Base-by-base conservation (phyloP, 1,140 invertebrate species). In the Halyomorpha halys region DNA sequence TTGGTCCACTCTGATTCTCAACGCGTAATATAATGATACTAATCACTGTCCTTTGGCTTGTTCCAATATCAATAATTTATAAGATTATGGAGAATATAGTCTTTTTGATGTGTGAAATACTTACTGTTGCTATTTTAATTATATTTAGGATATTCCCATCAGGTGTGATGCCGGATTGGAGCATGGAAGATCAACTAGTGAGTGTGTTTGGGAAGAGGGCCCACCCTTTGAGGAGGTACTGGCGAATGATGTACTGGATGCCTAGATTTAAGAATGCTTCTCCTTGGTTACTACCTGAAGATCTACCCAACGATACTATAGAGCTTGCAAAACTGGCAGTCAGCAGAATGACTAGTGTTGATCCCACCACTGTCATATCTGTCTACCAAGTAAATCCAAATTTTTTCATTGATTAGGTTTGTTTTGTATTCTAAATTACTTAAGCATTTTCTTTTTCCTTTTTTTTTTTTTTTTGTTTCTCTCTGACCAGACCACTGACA, bases 161-260 rank as follows among this genome's bases (percentile, higher is more conserved):
- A 90, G 89, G 83, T 61, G 89, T 98, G 4, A 89, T 94, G 65
- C 94, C 94, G 0, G 95, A 98, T 74, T 76, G 80, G 56, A 92
- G 98, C 75, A 83, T 92, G 74, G 85, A 94, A 70, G 76, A 82
- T 63, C 86, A 95, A 70, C 73, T 98, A 0, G 67, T 86, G 11
- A 88, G 87, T 71, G 83, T 86, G 47, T 99, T 98, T 79, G 94
- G 95, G 0, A 76, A 79, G 63, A 77, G 84, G 70, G 85, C 85
- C 14, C 82, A 84, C 72, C 89, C 90, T 0, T 73, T 92, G 15
- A 77, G 89, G 65, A 97, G 95, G 73, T 90, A 84, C 72, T 86
- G 85, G 79, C 80, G 93, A 54, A 94, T 98, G 88, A 84, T 92
- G 79, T 99, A 98, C 72, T 99, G 97, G 97, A 88, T 97, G 86